Conservation (phyloP, 2,888 invertebrate species). For the Polietes domitor region DNA sequence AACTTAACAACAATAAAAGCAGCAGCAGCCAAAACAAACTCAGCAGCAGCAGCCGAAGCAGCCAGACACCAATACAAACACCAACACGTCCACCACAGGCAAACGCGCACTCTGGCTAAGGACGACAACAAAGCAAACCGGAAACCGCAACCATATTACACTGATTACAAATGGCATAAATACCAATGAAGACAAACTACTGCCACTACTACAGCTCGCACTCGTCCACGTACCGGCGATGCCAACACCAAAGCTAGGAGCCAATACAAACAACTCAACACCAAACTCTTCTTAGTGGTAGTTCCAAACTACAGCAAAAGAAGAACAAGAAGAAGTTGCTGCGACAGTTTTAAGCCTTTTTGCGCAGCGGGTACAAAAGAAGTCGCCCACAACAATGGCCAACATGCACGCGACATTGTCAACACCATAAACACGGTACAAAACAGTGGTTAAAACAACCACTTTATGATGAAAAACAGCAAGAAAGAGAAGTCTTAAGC, state of each 20-base stretch:
- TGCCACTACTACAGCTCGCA: neutral
- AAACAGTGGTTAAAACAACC: neutral
- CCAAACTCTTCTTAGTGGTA: neutral
- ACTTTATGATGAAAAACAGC: too few species aligned
- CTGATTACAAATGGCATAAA: slow-evolving; percentile 62
- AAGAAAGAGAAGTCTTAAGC: too few species aligned
- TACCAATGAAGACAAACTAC: slow-evolving; percentile 52
- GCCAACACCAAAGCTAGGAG: neutral
- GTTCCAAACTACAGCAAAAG: neutral
- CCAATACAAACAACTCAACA: slow-evolving; percentile 1
- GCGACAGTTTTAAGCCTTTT: slow-evolving; percentile 23
- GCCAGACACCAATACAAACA: neutral
- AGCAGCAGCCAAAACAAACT: neutral
- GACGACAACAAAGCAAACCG: slow-evolving; percentile 56
- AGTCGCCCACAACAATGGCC: too few species aligned
- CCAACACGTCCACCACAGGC: neutral
- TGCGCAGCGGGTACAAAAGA: neutral
- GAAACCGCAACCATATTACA: slow-evolving; percentile 65
- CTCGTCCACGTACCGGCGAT: neutral
- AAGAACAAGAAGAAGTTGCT: neutral
- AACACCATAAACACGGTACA: too few species aligned
- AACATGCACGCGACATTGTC: too few species aligned
- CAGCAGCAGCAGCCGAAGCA: neutral
- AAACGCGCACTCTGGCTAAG: neutral
- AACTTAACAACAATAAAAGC: slow-evolving; percentile 22